Evolutionary conservation across 2,113 vertebrate species (phyloP).

Genomic region (Austrofundulus limnaeus): DNA sequence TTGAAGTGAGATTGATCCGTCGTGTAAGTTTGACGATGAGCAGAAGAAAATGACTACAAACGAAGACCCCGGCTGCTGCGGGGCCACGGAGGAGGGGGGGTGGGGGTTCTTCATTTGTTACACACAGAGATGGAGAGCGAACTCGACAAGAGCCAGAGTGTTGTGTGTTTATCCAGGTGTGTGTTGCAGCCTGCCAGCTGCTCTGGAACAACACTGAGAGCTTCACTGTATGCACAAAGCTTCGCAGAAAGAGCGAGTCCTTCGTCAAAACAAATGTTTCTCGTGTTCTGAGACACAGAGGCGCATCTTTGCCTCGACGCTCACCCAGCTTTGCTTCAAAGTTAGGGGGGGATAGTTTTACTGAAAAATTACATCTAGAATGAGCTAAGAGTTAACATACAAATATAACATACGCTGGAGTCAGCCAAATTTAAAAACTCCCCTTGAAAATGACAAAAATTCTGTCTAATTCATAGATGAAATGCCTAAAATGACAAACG

Average conservation of each 20-base stretch:
- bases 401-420: too few relatives aligned
- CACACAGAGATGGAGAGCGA: constrained; percentile 42
- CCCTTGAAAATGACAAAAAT: too few relatives aligned
- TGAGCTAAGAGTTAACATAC: too few relatives aligned
- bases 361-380: constrained; percentile 11
- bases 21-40: constrained; percentile 55
- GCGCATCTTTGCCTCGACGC: constrained; percentile 27
- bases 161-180: constrained; percentile 81
- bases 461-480: too few relatives aligned
- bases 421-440: too few relatives aligned
- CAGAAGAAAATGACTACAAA: constrained; percentile 68
- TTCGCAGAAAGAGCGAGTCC: constrained; percentile 53
- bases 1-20: constrained; percentile 64
- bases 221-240: constrained; percentile 67
- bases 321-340: background rate
- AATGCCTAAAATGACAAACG: too few relatives aligned
- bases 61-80: constrained; percentile 43
- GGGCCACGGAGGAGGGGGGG: too few relatives aligned
- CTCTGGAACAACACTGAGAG: constrained; percentile 70
- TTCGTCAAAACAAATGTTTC: constrained; percentile 61
- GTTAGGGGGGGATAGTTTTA: constrained; percentile 13
- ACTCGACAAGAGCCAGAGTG: constrained; percentile 50
- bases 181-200: constrained; percentile 72
- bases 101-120: constrained; percentile 46
- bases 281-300: constrained; percentile 58